Percentiles rank a stretch among this genome's conserved stretches.
Evolutionary conservation across 2,888 invertebrate genomes (phyloP).

Genomic region (Drosophila ustulata): DNA sequence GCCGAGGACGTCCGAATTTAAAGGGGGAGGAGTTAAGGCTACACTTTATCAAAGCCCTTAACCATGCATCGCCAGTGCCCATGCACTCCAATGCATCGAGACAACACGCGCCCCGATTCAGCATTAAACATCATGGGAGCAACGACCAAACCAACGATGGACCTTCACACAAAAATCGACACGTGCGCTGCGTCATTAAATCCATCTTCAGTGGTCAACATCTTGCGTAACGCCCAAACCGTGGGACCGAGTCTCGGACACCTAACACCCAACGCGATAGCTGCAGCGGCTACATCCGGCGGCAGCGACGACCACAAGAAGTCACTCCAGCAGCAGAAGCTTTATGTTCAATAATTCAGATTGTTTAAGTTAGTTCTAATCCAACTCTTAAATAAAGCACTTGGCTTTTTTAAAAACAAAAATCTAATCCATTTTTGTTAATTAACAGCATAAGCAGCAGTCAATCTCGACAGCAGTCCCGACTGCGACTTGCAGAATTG

Average conservation of each 20-base stretch:
- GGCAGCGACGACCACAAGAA: background rate
- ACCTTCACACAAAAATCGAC: background rate
- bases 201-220: background rate
- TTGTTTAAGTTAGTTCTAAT: conserved; percentile 1
- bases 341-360: background rate
- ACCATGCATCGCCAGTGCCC: too few species aligned
- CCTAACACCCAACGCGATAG: background rate
- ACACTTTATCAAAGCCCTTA: too few species aligned
- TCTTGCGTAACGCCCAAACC: background rate
- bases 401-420: too few species aligned
- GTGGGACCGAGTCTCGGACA: background rate
- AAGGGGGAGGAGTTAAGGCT: too few species aligned
- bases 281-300: background rate
- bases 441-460: too few species aligned
- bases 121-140: background rate
- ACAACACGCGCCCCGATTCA: too few species aligned
- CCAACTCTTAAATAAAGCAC: background rate
- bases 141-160: background rate
- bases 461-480: too few species aligned
- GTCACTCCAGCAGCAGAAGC: background rate
- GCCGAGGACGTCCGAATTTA: too few species aligned
- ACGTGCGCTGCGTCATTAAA: background rate
- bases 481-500: too few species aligned
- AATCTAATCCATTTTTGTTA: too few species aligned
- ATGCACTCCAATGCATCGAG: too few species aligned